phyloP scores from a whole-genome alignment of 1,140 invertebrate genomes.

The Macrotrachela quadricornifera region DNA sequence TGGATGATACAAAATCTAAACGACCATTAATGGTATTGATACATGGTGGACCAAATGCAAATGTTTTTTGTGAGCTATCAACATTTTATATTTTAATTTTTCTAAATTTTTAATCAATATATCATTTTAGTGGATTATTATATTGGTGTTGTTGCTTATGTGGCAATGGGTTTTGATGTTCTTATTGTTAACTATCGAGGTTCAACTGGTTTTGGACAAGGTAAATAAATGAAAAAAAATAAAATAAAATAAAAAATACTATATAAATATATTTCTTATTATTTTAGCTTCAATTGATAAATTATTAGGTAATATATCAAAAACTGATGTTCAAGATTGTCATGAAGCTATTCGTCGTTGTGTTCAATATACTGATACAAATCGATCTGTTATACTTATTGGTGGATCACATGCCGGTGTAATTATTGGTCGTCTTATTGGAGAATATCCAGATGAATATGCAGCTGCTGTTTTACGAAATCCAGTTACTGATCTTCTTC shows the following conservation, averaged over 20 bases:
- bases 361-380: not conserved
- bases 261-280: no score
- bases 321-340: constrained; percentile 57
- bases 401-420: constrained; percentile 83
- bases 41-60: constrained; percentile 47
- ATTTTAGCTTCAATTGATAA: constrained; percentile 39
- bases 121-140: not conserved
- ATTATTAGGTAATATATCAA: constrained; percentile 50
- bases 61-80: constrained; percentile 38
- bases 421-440: constrained; percentile 57
- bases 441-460: constrained; percentile 53
- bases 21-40: constrained; percentile 34
- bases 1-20: constrained; percentile 7
- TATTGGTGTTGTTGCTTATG: not conserved
- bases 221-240: no score
- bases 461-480: constrained; percentile 38
- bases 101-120: not conserved
- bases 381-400: constrained; percentile 17
- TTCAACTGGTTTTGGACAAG: constrained; percentile 54
- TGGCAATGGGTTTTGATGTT: constrained; percentile 5
- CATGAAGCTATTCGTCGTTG: constrained; percentile 34
- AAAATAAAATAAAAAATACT: no score
- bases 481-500: constrained; percentile 51
- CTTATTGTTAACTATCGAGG: constrained; percentile 60
- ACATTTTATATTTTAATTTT: constrained; percentile 23